phyloP scores from a whole-genome alignment of 2,888 invertebrate species.

The Drosophila emarginata region DNA sequence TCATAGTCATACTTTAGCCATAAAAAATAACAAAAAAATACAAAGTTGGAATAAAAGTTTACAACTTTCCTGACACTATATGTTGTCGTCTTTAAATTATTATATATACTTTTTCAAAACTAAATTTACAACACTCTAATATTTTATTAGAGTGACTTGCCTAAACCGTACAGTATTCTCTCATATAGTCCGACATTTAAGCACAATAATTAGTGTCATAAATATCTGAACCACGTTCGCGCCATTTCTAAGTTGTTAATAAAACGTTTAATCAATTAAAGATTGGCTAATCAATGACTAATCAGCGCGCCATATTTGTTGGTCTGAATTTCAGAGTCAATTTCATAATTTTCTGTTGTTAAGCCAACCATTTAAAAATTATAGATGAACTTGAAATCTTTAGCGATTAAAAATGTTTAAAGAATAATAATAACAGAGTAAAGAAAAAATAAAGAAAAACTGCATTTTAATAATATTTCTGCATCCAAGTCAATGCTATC shows the following conservation, averaged over 20 bases:
- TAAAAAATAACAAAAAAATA: not conserved
- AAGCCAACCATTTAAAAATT: not conserved
- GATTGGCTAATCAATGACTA: not conserved
- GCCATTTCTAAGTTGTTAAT: not conserved
- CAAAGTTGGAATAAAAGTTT: not conserved
- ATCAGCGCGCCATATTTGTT: not conserved
- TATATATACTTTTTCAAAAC: not conserved
- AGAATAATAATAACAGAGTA: too few relatives aligned
- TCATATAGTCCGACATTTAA: not conserved
- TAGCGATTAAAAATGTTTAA: not conserved
- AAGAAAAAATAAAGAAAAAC: not conserved
- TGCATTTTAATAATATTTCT: not conserved
- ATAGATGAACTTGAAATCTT: not conserved
- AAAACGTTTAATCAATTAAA: not conserved
- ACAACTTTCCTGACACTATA: not conserved
- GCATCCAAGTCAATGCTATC: not conserved
- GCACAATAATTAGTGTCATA: not conserved
- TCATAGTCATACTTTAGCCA: slow-evolving; percentile 44
- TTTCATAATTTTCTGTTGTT: not conserved
- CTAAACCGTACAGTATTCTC: not conserved
- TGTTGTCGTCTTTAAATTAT: not conserved
- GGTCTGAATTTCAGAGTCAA: not conserved
- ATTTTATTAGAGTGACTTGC: not conserved
- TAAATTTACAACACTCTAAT: not conserved
- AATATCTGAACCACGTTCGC: not conserved